Evolutionary conservation across 2,888 invertebrate genomes (phyloP), one percentile per base, ranked within the genome.

Genomic region (Digitonthophagus gazella): DNA sequence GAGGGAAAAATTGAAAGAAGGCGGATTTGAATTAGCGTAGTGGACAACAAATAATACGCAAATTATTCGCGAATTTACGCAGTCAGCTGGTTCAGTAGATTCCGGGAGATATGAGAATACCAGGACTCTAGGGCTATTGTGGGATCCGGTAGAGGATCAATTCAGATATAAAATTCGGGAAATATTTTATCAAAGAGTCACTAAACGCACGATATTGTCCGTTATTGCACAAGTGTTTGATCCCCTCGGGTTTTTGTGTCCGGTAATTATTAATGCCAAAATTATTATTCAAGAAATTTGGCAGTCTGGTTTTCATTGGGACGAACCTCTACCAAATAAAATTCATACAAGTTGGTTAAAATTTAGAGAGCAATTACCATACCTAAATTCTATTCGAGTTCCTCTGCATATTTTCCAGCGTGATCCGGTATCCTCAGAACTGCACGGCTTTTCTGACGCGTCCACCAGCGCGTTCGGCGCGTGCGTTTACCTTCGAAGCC

Each of bases 381-480:
- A 15, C 14, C 65, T 22, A 2, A 57, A 57, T 57, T 14, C 14
- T 2, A 57, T 57, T 16, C 16, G 15, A 1, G 16, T 57, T 57
- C 57, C 14, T 57, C 57, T 14, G 16, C 57, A 57, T 15, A 16
- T 16, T 15, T 15, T 16, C 14, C 16, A 16, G 15, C 57, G 16
- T 15, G 16, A 57, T 57, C 14, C 15, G 16, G 16, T 15, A 57
- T 15, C 15, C 15, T 65, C 69, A 55, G 69, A 73, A 65, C 14
- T 75, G 5, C 74, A 75, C 20, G 71, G 71, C n/a, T 75, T 74
- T 64, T 67, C 68, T 11, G 75, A 74, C 63, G 74, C 76, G 3
- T 69, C 68, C 6, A 28, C 67, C 64, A 54, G 6, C 16, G 66
- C 71, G 6, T 72, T 69, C 16, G 69, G 71, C 8, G 57, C 64